Conservation (phyloP, 2,888 invertebrate genomes). For the Arrhopalites spinosus region DNA sequence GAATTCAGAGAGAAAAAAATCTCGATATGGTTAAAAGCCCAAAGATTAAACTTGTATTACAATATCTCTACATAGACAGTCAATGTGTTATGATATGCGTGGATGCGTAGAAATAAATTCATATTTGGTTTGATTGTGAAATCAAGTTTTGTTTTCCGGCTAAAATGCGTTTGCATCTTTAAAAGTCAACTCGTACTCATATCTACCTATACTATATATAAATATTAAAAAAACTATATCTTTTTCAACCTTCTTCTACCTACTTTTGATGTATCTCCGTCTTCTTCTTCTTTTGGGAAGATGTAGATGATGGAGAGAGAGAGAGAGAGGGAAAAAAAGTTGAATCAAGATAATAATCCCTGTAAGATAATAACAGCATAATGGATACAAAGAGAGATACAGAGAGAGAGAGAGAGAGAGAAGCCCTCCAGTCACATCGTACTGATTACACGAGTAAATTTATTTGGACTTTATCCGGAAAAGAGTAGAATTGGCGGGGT, state of each 20-base stretch:
- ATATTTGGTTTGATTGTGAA: conserved; percentile 27
- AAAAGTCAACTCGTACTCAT: neutral
- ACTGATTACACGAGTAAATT: conserved; percentile 33
- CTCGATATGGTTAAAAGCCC: neutral
- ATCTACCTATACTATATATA: neutral
- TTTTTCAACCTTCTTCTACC: neutral
- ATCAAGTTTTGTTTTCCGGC: conserved; percentile 25
- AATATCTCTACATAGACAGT: neutral
- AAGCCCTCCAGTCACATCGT: conserved; percentile 32
- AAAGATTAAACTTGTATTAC: neutral
- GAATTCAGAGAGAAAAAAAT: neutral
- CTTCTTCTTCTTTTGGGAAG: neutral
- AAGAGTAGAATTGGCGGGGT: conserved; percentile 21
- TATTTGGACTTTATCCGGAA: conserved; percentile 37
- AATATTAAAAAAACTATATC: neutral
- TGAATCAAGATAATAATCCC: conserved; percentile 35
- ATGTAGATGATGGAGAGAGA: neutral
- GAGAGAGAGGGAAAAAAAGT: conserved; percentile 6
- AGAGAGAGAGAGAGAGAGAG: conserved; percentile 12
- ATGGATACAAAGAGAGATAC: conserved; percentile 6
- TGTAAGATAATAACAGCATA: conserved; percentile 36
- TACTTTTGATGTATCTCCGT: neutral
- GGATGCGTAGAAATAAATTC: conserved; percentile 10
- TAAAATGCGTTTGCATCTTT: conserved; percentile 12
- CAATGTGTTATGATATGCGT: neutral